Percentiles rank a stretch among this genome's conserved stretches.
phyloP scores from a whole-genome alignment of 2,113 vertebrate species.

The Menidia beryllina region DNA sequence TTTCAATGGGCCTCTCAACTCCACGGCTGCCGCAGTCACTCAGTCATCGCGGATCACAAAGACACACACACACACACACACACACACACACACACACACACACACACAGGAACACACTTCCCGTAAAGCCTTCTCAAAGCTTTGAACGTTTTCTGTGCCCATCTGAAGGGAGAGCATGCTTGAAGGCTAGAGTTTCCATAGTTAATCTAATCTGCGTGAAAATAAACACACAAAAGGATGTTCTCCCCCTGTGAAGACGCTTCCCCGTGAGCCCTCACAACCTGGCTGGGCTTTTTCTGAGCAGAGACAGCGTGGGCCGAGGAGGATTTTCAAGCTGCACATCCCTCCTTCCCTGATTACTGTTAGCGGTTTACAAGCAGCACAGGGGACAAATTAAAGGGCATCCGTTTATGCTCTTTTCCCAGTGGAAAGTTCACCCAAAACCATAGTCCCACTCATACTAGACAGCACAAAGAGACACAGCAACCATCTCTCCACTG shows the following conservation, averaged over 20 bases:
- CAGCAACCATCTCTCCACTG: constrained; percentile 5
- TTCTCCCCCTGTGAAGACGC: constrained; percentile 36
- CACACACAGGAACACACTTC: constrained; percentile 22
- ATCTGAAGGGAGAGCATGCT: constrained; percentile 60
- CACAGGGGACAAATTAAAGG: constrained; percentile 55
- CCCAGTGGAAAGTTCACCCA: background rate
- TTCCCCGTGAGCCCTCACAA: constrained; percentile 25
- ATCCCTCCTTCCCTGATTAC: constrained; percentile 39
- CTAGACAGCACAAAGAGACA: background rate
- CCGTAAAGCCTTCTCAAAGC: constrained; percentile 18
- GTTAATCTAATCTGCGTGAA: constrained; percentile 72
- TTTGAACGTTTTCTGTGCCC: constrained; percentile 45
- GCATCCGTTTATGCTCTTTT: background rate
- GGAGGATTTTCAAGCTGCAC: constrained; percentile 1
- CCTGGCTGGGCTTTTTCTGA: constrained; percentile 10
- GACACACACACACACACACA: constrained; percentile 23
- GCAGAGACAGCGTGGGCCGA: constrained; percentile 8
- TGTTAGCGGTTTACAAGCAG: constrained; percentile 43
- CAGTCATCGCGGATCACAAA: constrained; percentile 65
- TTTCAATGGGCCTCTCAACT: constrained; percentile 72
- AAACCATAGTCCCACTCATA: constrained; percentile 20
- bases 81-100: constrained; percentile 16
- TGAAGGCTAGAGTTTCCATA: constrained; percentile 61
- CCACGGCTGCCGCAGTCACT: constrained; percentile 77
- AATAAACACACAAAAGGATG: constrained; percentile 69